Evolutionary conservation across 2,113 vertebrate genomes (phyloP), one percentile per base, ranked within the genome.

Genomic region (Charadrius vociferus): DNA sequence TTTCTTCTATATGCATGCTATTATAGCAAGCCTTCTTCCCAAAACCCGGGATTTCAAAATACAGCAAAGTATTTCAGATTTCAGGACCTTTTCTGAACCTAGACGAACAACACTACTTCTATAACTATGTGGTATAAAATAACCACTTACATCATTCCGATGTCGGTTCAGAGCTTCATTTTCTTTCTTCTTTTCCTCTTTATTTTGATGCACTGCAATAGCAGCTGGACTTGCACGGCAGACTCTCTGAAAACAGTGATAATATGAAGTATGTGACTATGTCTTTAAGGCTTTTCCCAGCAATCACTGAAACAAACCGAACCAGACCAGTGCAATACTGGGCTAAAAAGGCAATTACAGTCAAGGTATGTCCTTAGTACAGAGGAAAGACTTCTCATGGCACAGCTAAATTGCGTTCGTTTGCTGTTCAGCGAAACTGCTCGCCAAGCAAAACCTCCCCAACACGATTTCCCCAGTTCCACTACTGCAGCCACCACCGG

Each of bases 171-270:
- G 91, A 86, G 59, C 70, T 85, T 87, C 81, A 9, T 50, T 89
- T 93, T 95, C 98, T 6, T 94, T 91, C 70, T 95, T 97, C 70
- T 98, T 94, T 50, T 98, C 96, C 73, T 98, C 96, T 96, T 97
- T 97, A 65, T 95, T 93, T 53, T 81, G 89, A 56, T 59, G 73
- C 74, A 52, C 90, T 6, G 20, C 34, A 53, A 24, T 80, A 62
- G 16, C 82, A 62, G 14, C 0, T 62, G 77, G 78, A 56, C 72
- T 93, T 49, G 58, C 71, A 84, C 9, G 23, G 30, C 37, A 56
- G 50, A 68, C 45, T 50, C 75, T 34, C 98, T 98, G 65, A 81
- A 96, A 95, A 70, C 15, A 88, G 15, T 3, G 43, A 61, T 8
- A 82, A 37, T 3, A 65, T 8, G 10, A 59, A 80, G 52, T 9